A percentile compares a stretch with the other conserved stretches of the same genome.
Evolutionary conservation across 2,113 vertebrate species (phyloP).

Genomic region (Archocentrus centrarchus): DNA sequence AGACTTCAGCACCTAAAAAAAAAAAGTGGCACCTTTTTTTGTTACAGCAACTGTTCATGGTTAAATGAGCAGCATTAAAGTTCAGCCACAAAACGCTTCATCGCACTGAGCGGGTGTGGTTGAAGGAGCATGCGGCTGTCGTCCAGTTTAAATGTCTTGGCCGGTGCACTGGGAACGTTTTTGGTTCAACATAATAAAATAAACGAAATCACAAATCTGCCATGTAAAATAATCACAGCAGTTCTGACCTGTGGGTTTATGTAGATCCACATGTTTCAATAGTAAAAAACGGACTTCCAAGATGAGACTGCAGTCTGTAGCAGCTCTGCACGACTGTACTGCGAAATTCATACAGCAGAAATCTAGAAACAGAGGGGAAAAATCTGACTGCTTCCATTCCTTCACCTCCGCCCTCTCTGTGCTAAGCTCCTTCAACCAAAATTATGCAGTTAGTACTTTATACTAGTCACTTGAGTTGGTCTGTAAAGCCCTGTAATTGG

Average conservation of each 20-base stretch:
- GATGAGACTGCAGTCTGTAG: background rate
- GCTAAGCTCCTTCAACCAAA: background rate
- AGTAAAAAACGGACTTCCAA: background rate
- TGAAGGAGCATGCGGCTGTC: background rate
- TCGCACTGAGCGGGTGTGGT: background rate
- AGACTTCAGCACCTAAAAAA: background rate
- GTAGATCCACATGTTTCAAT: background rate
- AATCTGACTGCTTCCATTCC: background rate
- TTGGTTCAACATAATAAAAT: background rate
- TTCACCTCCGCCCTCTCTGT: background rate
- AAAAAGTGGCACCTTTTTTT: background rate
- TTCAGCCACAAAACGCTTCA: constrained; percentile 3
- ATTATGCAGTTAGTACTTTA: background rate
- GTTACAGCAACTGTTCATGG: background rate
- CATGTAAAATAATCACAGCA: background rate
- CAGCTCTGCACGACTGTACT: too few species aligned
- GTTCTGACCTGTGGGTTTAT: background rate
- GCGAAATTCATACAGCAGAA: background rate
- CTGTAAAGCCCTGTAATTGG: background rate
- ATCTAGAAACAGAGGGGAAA: background rate
- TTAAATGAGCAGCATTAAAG: constrained; percentile 1
- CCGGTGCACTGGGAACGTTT: background rate
- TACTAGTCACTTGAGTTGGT: background rate
- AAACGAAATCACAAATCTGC: background rate
- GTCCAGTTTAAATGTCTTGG: background rate